Conservation (phyloP, 2,888 invertebrate species). For the Tinea pellionella region DNA sequence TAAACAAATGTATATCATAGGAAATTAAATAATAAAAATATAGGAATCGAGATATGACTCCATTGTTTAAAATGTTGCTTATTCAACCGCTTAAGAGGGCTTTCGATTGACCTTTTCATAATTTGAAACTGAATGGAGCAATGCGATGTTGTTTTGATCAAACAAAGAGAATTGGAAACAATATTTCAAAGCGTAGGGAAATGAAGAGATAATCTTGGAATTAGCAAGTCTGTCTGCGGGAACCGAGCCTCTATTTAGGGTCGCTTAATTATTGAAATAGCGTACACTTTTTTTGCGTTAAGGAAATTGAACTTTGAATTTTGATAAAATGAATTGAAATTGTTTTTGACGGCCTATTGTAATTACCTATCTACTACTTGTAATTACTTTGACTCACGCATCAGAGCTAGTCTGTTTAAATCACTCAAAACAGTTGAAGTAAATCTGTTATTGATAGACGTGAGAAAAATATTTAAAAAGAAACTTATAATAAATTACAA, state of each 20-base stretch:
- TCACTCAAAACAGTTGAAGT: too few relatives aligned
- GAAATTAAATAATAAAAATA: too few relatives aligned
- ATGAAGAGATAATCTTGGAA: slow-evolving; percentile 31
- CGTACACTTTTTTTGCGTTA: neutral
- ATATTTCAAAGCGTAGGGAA: slow-evolving; percentile 21
- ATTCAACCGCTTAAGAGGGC: neutral
- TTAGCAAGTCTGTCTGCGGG: slow-evolving; percentile 18
- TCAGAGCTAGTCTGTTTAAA: too few relatives aligned
- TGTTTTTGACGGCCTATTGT: too few relatives aligned
- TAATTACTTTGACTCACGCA: too few relatives aligned
- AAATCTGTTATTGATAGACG: too few relatives aligned
- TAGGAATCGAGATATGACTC: too few relatives aligned
- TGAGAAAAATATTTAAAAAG: too few relatives aligned
- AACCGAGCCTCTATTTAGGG: neutral
- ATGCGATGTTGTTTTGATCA: neutral
- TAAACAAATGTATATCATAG: too few relatives aligned
- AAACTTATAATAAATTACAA: too few relatives aligned
- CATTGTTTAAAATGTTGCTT: slow-evolving; percentile 1
- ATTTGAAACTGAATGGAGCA: neutral
- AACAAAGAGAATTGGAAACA: neutral
- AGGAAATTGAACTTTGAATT: neutral
- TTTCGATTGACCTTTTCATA: neutral
- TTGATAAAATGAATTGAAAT: neutral
- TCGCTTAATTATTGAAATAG: neutral
- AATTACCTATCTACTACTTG: too few relatives aligned